Conservation (phyloP, 2,888 invertebrate species). For the Lepidocyrtinus sp. region DNA sequence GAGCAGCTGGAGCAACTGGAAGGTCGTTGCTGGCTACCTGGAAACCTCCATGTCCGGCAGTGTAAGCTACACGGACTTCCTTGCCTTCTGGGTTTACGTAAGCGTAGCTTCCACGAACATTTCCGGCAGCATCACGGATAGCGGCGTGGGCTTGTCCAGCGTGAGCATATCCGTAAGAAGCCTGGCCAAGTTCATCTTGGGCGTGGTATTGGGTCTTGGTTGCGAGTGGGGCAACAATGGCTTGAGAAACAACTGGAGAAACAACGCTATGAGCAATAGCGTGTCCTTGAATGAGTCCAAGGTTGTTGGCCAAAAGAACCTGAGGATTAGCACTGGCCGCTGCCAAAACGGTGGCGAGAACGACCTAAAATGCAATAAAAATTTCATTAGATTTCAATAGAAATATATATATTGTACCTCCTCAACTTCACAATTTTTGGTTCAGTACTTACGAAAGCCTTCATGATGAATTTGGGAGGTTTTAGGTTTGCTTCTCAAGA, state of each 20-base stretch:
- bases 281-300: constrained; percentile 11
- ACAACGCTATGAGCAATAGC: constrained; percentile 28
- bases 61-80: constrained; percentile 72
- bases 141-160: constrained; percentile 73
- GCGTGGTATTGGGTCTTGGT: constrained; percentile 69
- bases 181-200: constrained; percentile 72
- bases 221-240: constrained; percentile 57
- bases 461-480: constrained; percentile 60
- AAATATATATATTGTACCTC: too few species aligned
- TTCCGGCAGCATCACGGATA: constrained; percentile 70
- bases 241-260: constrained; percentile 52
- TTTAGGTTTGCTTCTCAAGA: constrained; percentile 36
- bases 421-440: background rate
- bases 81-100: constrained; percentile 74
- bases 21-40: constrained; percentile 73
- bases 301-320: constrained; percentile 49
- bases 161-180: constrained; percentile 70
- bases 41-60: constrained; percentile 73
- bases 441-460: constrained; percentile 62
- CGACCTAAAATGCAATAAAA: constrained; percentile 74
- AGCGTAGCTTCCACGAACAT: constrained; percentile 70
- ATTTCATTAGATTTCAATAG: too few species aligned
- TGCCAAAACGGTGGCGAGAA: constrained; percentile 75
- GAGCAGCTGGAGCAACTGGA: constrained; percentile 70
- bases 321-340: constrained; percentile 71